These are phyloP conservation scores for Clarias platycephalus DNA, from an alignment of 2,797 vertebrate genomes.

Conservation along the genomic window DNA sequence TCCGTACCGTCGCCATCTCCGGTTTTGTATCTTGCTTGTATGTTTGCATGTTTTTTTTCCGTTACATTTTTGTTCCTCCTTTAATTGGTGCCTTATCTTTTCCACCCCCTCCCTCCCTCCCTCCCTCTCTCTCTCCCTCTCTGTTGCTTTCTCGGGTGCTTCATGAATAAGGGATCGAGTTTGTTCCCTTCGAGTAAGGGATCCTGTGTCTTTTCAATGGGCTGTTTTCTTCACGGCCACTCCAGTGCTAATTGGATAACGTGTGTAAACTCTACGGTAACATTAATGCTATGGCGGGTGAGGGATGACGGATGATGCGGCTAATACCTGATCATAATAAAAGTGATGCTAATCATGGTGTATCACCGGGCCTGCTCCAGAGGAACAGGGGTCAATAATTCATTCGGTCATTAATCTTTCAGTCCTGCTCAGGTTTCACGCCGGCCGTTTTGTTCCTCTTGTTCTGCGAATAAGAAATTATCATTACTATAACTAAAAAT, in stretches of 20 bases:
- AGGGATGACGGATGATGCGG: conserved; percentile 50
- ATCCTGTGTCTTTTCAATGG: conserved; percentile 85
- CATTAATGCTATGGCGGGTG: conserved; percentile 79
- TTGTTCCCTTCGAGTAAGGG: conserved; percentile 73
- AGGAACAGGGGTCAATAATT: conserved; percentile 62
- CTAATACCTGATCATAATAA: conserved; percentile 57
- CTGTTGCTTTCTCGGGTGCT: conserved; percentile 66
- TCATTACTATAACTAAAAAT: neutral
- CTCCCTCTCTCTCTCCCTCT: conserved; percentile 56
- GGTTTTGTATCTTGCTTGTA: conserved; percentile 78
- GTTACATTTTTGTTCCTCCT: conserved; percentile 59
- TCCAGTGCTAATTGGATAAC: conserved; percentile 93
- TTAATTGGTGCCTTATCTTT: conserved; percentile 60
- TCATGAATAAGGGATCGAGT: conserved; percentile 62
- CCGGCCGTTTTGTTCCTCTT: conserved; percentile 33
- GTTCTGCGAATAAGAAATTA: neutral
- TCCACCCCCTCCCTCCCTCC: conserved; percentile 73
- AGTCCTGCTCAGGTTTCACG: conserved; percentile 67
- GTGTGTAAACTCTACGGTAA: conserved; percentile 67
- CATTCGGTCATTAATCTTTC: conserved; percentile 81
- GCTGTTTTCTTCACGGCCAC: conserved; percentile 79
- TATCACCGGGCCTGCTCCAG: conserved; percentile 76
- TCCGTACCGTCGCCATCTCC: conserved; percentile 71
- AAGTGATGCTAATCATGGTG: conserved; percentile 74
- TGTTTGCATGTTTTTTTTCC: conserved; percentile 62